Evolutionary conservation across 2,113 vertebrate species (phyloP).

Genomic region (Sialia sialis): DNA sequence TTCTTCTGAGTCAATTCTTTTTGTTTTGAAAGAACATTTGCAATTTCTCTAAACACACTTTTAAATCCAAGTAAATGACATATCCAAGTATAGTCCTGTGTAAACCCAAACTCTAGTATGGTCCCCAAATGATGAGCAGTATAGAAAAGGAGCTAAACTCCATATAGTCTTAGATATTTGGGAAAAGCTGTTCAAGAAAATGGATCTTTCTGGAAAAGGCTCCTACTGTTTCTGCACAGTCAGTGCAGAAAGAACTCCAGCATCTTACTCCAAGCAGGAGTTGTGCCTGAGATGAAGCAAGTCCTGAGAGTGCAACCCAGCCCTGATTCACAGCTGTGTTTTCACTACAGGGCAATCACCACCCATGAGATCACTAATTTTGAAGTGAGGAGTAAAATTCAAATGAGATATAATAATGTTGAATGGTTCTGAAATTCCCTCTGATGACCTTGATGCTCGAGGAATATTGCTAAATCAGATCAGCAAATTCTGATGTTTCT

Average conservation of each 20-base stretch:
- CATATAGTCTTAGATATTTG: not conserved
- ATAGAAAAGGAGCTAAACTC: not conserved
- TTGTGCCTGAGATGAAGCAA: not conserved
- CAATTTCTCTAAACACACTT: not conserved
- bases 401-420: not conserved
- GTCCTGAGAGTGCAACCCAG: not conserved
- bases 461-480: not conserved
- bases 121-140: not conserved
- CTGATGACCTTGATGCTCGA: not conserved
- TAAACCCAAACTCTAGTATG: not conserved
- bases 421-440: not conserved
- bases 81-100: not conserved
- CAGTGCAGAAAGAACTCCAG: not conserved
- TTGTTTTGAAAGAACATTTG: not conserved
- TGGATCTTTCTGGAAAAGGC: not conserved
- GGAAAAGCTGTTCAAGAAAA: not conserved
- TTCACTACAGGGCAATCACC: not conserved
- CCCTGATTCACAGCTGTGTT: not conserved
- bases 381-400: slow-evolving; percentile 13
- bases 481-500: not conserved
- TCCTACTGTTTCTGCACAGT: not conserved
- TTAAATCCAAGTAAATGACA: not conserved
- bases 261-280: not conserved
- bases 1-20: not conserved
- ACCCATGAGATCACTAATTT: not conserved